These are phyloP conservation scores for Drosophila greeni DNA, from an alignment of 2,888 invertebrate species.

Conservation along the genomic window DNA sequence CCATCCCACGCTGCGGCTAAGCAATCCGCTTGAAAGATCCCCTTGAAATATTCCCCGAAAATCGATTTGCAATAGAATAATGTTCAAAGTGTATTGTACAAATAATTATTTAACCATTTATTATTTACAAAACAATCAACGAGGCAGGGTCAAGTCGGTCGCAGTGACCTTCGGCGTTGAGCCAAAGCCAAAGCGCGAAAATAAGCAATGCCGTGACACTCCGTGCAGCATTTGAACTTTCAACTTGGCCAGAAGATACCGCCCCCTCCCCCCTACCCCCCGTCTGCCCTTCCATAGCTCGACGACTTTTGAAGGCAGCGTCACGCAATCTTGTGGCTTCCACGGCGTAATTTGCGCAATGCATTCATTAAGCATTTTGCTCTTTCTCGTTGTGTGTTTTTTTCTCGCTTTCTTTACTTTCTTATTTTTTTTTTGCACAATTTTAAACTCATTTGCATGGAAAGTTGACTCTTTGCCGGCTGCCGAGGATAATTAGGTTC, in stretches of 20 bases:
- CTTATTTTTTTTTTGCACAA: conserved; percentile 22
- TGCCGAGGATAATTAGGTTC: conserved; percentile 51
- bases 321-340: conserved; percentile 34
- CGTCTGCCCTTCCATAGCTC: neutral
- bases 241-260: conserved; percentile 18
- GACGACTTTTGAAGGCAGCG: conserved; percentile 6
- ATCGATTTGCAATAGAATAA: neutral
- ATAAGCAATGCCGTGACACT: conserved; percentile 2
- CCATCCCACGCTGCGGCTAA: too few species aligned
- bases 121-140: conserved; percentile 48
- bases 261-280: neutral
- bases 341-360: conserved; percentile 47
- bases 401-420: neutral
- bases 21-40: too few species aligned
- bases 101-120: conserved; percentile 41
- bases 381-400: conserved; percentile 5
- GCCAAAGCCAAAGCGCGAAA: conserved; percentile 5
- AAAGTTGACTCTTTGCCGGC: conserved; percentile 32
- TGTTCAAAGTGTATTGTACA: neutral
- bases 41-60: neutral
- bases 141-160: conserved; percentile 34
- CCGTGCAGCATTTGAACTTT: conserved; percentile 18
- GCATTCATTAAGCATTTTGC: conserved; percentile 49
- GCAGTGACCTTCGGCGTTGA: conserved; percentile 16
- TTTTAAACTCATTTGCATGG: conserved; percentile 60